Evolutionary conservation across 2,888 invertebrate species (phyloP).

Genomic region (Hyppa rectilinea): DNA sequence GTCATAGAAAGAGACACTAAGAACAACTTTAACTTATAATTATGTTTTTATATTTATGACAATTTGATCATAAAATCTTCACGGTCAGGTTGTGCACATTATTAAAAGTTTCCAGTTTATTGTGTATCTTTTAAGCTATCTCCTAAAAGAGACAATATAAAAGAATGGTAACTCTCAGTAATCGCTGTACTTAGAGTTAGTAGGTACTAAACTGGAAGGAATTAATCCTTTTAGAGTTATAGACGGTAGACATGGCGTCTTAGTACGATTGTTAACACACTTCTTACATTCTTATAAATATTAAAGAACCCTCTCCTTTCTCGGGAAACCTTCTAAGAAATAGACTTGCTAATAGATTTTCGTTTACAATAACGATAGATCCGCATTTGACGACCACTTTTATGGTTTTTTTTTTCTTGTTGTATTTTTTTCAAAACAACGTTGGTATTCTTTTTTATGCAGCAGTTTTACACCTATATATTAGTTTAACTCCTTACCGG

Average conservation of each 20-base stretch:
- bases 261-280: neutral
- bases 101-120: conserved; percentile 25
- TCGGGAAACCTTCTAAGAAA: neutral
- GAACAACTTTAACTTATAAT: no score
- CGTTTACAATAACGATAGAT: neutral
- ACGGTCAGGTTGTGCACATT: neutral
- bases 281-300: neutral
- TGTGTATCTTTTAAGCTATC: conserved; percentile 22
- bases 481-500: neutral
- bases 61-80: neutral
- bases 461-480: neutral
- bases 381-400: neutral
- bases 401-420: neutral
- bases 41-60: no score
- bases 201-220: conserved; percentile 39
- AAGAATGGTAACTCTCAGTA: conserved; percentile 29
- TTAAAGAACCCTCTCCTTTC: neutral
- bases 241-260: neutral
- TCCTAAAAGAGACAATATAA: conserved; percentile 40
- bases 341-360: neutral
- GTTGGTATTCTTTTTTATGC: neutral
- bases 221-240: conserved; percentile 33
- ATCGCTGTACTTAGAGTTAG: conserved; percentile 41
- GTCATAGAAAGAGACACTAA: no score
- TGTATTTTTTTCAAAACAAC: neutral